phyloP scores from a whole-genome alignment of 1,140 invertebrate species.

The Ruditapes philippinarum region DNA sequence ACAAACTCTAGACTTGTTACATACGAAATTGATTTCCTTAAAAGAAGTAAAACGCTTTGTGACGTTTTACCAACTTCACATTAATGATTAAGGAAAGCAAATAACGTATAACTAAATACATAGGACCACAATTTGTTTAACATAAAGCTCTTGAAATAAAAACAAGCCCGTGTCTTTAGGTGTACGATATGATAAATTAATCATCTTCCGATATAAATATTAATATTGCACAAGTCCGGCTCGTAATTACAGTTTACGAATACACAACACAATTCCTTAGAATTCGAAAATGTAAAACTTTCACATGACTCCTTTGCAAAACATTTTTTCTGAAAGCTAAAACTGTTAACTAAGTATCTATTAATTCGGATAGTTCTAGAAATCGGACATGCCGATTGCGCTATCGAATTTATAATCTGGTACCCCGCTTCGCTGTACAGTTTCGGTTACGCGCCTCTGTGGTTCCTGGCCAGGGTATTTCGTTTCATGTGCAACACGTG shows the following conservation, averaged over 20 bases:
- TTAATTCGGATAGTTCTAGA: slow-evolving; percentile 33
- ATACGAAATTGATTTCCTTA: background rate
- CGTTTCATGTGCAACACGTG: slow-evolving; percentile 26
- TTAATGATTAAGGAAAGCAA: background rate
- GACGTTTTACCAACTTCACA: background rate
- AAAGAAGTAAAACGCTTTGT: background rate
- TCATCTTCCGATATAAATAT: slow-evolving; percentile 5
- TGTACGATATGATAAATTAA: background rate
- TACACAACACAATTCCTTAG: background rate
- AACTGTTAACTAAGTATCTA: slow-evolving; percentile 25
- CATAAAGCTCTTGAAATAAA: background rate
- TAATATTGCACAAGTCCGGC: slow-evolving; percentile 44
- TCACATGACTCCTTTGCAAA: background rate
- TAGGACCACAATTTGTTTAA: background rate
- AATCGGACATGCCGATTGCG: slow-evolving; percentile 60
- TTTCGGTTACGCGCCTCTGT: slow-evolving; percentile 52
- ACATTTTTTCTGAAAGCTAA: slow-evolving; percentile 12
- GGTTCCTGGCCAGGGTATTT: slow-evolving; percentile 60
- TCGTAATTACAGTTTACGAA: slow-evolving; percentile 15
- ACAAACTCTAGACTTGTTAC: too few relatives aligned
- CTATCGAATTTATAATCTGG: slow-evolving; percentile 45
- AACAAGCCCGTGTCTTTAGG: background rate
- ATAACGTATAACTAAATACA: background rate
- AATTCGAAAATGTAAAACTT: slow-evolving; percentile 13
- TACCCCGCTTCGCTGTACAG: background rate